A percentile compares a stretch with the other conserved stretches of the same genome.
Conservation (phyloP, 2,113 vertebrate species). For the Scomber colias region DNA sequence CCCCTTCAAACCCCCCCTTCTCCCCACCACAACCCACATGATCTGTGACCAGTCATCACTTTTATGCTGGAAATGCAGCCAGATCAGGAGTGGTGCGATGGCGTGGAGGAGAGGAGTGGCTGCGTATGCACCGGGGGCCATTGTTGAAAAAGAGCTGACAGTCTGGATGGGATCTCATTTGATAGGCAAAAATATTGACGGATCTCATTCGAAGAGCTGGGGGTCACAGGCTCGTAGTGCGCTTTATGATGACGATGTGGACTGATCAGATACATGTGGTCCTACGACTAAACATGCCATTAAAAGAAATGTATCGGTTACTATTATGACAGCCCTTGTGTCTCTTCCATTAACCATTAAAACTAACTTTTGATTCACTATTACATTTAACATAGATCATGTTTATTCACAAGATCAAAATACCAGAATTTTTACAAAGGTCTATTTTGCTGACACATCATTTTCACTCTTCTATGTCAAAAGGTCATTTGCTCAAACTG, state of each 20-base stretch:
- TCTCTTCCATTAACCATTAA: not conserved
- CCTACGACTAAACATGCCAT: not conserved
- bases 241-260: constrained; percentile 7
- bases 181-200: constrained; percentile 63
- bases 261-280: constrained; percentile 2
- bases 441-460: no score
- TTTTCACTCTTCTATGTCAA: no score
- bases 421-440: not conserved
- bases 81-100: constrained; percentile 45
- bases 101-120: constrained; percentile 21
- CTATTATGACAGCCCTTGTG: constrained; percentile 1
- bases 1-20: constrained; percentile 23
- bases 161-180: constrained; percentile 55
- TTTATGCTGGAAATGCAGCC: constrained; percentile 73
- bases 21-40: constrained; percentile 49
- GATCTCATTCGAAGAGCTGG: constrained; percentile 48
- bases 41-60: constrained; percentile 76
- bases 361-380: constrained; percentile 11
- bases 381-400: not conserved
- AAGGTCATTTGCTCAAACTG: no score
- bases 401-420: not conserved
- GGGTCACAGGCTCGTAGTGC: not conserved
- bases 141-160: constrained; percentile 80
- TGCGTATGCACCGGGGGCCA: constrained; percentile 9
- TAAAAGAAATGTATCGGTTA: not conserved